phyloP scores from a whole-genome alignment of 2,113 vertebrate species.

The Vidua macroura region DNA sequence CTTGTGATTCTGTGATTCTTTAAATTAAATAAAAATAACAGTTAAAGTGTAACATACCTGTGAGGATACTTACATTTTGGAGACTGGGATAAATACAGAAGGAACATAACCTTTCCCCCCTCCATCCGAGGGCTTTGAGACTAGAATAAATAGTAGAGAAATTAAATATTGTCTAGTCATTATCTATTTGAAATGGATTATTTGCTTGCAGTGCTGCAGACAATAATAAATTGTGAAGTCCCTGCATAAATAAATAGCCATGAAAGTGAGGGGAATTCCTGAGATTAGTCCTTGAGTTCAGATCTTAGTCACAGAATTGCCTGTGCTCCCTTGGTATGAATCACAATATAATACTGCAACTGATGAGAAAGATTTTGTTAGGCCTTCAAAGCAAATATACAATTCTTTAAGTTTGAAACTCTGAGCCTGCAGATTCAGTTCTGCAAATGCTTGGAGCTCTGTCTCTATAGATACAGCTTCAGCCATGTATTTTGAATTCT shows the following conservation, averaged over 20 bases:
- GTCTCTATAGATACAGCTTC: not conserved
- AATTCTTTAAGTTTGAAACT: not conserved
- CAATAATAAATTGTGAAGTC: not conserved
- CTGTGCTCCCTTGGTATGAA: not conserved
- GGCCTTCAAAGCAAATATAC: not conserved
- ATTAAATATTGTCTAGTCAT: not conserved
- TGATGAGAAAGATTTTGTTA: not conserved
- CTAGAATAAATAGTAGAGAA: constrained; percentile 46
- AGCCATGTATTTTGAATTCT: not conserved
- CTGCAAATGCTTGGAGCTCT: not conserved
- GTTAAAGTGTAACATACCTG: not conserved
- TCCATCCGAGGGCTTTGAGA: constrained; percentile 76
- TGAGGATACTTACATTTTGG: constrained; percentile 85
- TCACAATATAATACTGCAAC: not conserved
- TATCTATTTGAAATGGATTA: not conserved
- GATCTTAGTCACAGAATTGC: not conserved
- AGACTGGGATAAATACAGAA: constrained; percentile 91
- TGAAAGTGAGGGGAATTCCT: not conserved
- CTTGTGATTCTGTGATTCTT: too few relatives aligned
- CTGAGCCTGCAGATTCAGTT: not conserved
- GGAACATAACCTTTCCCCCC: constrained; percentile 85
- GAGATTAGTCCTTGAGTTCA: not conserved
- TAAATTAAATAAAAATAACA: not conserved
- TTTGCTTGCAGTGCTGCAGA: not conserved
- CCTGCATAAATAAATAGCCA: not conserved